Evolutionary conservation across 2,888 invertebrate species (phyloP).

Genomic region (Amblyteles armatorius): DNA sequence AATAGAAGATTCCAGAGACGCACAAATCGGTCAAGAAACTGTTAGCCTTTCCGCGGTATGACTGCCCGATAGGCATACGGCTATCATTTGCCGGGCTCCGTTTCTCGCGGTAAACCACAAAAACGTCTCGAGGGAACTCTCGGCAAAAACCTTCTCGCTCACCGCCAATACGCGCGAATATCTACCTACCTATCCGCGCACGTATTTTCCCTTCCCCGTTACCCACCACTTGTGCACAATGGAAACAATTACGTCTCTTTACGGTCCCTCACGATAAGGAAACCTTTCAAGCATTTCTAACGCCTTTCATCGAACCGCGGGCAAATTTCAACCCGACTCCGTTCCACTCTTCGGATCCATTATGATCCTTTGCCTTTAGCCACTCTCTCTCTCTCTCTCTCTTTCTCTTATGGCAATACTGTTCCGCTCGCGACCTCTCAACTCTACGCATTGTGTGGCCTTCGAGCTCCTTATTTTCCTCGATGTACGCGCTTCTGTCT

Average conservation of each 20-base stretch:
- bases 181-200: slow-evolving; percentile 4
- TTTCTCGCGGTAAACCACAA: slow-evolving; percentile 35
- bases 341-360: slow-evolving; percentile 40
- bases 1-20: not conserved
- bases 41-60: not conserved
- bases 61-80: not conserved
- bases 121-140: slow-evolving; percentile 35
- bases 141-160: slow-evolving; percentile 9
- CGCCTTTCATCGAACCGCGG: slow-evolving; percentile 69
- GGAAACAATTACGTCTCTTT: slow-evolving; percentile 75
- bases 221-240: slow-evolving; percentile 66
- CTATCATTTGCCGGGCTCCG: slow-evolving; percentile 14
- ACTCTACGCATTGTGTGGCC: slow-evolving; percentile 8
- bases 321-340: slow-evolving; percentile 69
- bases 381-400: not conserved
- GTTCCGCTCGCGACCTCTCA: not conserved
- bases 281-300: slow-evolving; percentile 66
- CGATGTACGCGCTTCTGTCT: not conserved
- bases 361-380: slow-evolving; percentile 22
- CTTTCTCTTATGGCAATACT: not conserved
- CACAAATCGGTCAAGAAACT: slow-evolving; percentile 22
- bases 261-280: slow-evolving; percentile 45
- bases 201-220: not conserved
- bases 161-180: slow-evolving; percentile 17
- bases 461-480: not conserved